Conservation (phyloP, 2,797 vertebrate genomes). For the Micrastur ruficollis region DNA sequence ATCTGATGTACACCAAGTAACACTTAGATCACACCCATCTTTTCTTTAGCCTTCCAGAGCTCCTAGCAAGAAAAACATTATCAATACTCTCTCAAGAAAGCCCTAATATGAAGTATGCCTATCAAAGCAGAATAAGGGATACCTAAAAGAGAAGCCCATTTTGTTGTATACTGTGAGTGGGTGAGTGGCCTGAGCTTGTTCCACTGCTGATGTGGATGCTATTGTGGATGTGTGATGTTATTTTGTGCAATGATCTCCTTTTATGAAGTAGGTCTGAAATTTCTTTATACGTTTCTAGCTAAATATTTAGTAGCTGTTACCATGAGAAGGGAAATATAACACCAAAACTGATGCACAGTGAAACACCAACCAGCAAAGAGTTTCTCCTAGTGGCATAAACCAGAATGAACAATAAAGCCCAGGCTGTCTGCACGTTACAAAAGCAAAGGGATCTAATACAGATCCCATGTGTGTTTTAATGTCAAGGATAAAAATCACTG, state of each 20-base stretch:
- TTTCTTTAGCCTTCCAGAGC: not conserved
- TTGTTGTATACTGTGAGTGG: not conserved
- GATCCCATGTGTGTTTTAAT: slow-evolving; percentile 15
- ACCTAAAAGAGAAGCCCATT: not conserved
- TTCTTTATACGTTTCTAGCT: not conserved
- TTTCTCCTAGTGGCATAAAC: not conserved
- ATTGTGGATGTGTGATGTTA: not conserved
- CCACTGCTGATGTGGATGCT: not conserved
- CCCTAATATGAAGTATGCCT: not conserved
- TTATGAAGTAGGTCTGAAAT: not conserved
- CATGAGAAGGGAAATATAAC: not conserved
- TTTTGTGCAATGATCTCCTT: not conserved
- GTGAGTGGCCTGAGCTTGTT: not conserved
- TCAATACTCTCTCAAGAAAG: not conserved
- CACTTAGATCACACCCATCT: not conserved
- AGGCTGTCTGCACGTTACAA: not conserved
- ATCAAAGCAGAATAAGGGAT: not conserved
- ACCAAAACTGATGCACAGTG: not conserved
- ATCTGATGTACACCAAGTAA: not conserved
- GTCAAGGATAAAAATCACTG: not conserved
- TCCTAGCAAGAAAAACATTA: not conserved
- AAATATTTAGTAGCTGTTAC: not conserved
- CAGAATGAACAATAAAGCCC: not conserved
- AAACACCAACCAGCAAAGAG: not conserved
- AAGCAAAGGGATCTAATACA: not conserved